Percentiles rank a stretch among this genome's conserved stretches.
Conservation (phyloP, 1,140 invertebrate genomes). For the Meloidogyne hapla region DNA sequence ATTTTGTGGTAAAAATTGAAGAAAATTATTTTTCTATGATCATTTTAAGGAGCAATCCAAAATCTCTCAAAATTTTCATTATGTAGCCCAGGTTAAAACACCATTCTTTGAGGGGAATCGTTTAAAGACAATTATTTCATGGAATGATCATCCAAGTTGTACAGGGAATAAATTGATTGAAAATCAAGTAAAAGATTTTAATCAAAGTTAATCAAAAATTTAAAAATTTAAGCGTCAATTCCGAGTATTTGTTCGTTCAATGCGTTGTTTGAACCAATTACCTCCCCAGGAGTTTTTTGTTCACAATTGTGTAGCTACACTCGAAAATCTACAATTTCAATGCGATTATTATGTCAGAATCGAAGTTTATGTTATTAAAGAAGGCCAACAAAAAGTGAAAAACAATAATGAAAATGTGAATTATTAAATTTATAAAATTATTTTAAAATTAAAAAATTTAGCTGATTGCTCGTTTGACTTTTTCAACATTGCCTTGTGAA, state of each 20-base stretch:
- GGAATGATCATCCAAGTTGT: slow-evolving; percentile 44
- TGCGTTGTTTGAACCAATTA: slow-evolving; percentile 32
- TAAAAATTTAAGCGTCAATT: slow-evolving; percentile 22
- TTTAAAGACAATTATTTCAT: slow-evolving; percentile 38
- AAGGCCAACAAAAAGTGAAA: background rate
- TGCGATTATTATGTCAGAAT: slow-evolving; percentile 49
- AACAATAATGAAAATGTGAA: background rate
- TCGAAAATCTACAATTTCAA: slow-evolving; percentile 38
- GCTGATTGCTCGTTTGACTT: slow-evolving; percentile 35
- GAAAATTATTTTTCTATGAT: background rate
- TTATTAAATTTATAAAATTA: background rate
- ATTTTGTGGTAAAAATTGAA: background rate
- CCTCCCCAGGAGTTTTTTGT: slow-evolving; percentile 38
- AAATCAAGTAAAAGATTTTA: background rate
- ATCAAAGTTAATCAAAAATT: background rate
- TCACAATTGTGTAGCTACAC: slow-evolving; percentile 39
- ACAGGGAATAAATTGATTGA: slow-evolving; percentile 4
- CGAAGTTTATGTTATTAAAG: slow-evolving; percentile 14
- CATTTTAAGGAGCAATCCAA: background rate
- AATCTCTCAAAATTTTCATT: background rate
- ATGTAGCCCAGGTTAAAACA: slow-evolving; percentile 44
- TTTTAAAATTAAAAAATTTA: background rate
- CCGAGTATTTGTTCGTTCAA: slow-evolving; percentile 33
- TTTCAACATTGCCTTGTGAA: slow-evolving; percentile 31
- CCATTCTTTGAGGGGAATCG: slow-evolving; percentile 35